Conservation (phyloP, 2,113 vertebrate species). For the Galemys pyrenaicus region DNA sequence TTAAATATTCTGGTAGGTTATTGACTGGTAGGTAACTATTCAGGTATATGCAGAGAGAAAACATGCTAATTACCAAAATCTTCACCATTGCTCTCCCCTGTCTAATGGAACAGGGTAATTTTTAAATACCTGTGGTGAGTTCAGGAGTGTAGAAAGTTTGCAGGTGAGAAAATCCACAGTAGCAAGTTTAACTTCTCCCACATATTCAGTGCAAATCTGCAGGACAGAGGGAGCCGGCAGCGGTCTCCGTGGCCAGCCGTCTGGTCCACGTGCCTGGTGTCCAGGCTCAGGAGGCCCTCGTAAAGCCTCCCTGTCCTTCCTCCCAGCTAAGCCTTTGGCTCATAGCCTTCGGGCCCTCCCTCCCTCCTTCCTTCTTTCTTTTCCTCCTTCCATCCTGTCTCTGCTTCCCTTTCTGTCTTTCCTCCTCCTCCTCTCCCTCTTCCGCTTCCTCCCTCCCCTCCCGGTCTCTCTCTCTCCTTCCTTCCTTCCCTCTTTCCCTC, state of each 20-base stretch:
- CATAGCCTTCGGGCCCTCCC: rapidly evolving
- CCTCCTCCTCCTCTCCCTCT: not conserved
- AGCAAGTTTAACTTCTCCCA: not conserved
- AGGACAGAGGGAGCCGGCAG: not conserved
- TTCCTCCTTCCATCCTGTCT: not conserved
- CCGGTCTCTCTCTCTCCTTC: not conserved
- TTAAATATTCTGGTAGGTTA: not conserved
- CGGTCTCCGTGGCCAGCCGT: not conserved
- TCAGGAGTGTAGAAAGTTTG: not conserved
- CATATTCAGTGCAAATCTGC: no score
- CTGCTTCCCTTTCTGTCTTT: not conserved
- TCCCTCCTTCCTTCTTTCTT: not conserved
- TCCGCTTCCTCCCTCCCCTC: not conserved
- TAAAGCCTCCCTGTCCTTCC: not conserved
- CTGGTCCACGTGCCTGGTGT: no score
- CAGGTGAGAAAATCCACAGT: not conserved
- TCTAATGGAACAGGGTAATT: not conserved
- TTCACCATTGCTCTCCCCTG: not conserved
- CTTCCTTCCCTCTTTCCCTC: not conserved
- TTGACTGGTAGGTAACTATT: not conserved
- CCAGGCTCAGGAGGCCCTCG: not conserved
- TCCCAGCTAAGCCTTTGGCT: rapidly evolving
- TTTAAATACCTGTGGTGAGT: not conserved
- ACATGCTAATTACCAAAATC: not conserved
- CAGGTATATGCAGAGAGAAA: not conserved